Base-by-base conservation (phyloP, 2,797 vertebrate species). In the Poeciliopsis presidionis region DNA sequence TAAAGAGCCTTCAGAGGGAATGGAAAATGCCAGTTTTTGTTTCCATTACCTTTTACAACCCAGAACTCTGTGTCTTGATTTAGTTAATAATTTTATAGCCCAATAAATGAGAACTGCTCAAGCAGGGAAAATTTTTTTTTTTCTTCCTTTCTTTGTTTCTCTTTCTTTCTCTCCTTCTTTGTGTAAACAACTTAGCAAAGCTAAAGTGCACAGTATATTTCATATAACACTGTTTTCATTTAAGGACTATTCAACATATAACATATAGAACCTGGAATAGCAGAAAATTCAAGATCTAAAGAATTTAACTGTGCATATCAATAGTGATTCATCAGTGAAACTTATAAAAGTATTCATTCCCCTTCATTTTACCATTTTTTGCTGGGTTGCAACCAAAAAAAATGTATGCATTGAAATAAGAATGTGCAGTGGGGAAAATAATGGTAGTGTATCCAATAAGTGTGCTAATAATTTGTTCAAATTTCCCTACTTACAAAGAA, bases 211-310 rank as follows among this genome's bases (percentile, higher is more conserved):
- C 33, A 73, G 61, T 20, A 43, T 53, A 14, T 18, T n/a, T 2
- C 5, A 30, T 59, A 73, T 74, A 74, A 16, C 57, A 51, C 45
- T 74, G 25, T 51, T 36, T 71, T 75, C 16, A 61, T 79, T 81
- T 57, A 77, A 51, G 55, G 63, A 28, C 33, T 36, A 4, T 59
- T 72, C 22, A 75, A 25, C 36, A 39, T 25, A 49, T 79, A 33
- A 53, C 33, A 30, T 2, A 59, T 28, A 59, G 57, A 14, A 14
- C 4, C 2, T 59, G 55, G n/a, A 30, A 30, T 28, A 5, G 28
- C 28, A 59, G 57, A 59, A 30, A 28, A 59, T 59, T 30, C 5
- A 30, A 59, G n/a, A 30, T 16, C 5, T 30, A 59, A 59, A 14
- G n/a, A 6, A 59, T 6, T 59, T 16, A 14, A 16, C 1, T 30